Evolutionary conservation across 2,797 vertebrate species (phyloP), one percentile per base, ranked within the genome.

Genomic region (Dicrostonyx torquatus): DNA sequence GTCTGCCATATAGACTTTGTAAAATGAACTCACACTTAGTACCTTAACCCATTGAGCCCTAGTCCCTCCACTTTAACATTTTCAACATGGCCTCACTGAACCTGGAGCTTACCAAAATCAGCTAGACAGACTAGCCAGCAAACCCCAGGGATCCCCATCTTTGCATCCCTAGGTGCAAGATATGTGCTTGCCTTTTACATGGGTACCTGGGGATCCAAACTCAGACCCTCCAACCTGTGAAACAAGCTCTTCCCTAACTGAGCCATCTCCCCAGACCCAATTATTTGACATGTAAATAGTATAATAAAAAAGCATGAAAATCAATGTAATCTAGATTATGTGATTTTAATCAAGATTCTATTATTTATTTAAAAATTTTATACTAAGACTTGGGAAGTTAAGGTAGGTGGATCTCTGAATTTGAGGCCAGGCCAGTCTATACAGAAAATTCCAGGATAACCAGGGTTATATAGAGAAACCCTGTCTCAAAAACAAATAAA

Each of bases 261-360:
- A 72, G 48, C 34, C 8, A 29, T 72, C 66, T 45, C 31, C 72
- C 31, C 29, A 75, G 18, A 20, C 17, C 29, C 55, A 91, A 43
- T 76, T 76, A 31, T 31, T 26, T 78, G 48, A 68, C 50, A 94
- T 60, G 91, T 84, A 93, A 83, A 90, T 70, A 37, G 40, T 37
- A 79, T 43, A 94, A 90, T 91, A 20, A 70, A 55, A 84, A 86
- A 60, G 4, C 40, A 92, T 79, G n/a, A 83, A 95, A 83, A 64
- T 66, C 29, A 93, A 87, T 4, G 31, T 50, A 88, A 64, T 95
- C 24, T 92, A 94, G 37, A 94, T 37, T 34, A 15, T 40, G 72
- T 87, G 6, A 2, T 87, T 87, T 64, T 96, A 70, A 72, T 72
- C 17, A 40, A 95, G 78, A 70, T 72, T n/a, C 40, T 90, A 45